These are phyloP conservation scores for Anthoscopus minutus DNA, from an alignment of 2,113 vertebrate species.

Conservation along the genomic window DNA sequence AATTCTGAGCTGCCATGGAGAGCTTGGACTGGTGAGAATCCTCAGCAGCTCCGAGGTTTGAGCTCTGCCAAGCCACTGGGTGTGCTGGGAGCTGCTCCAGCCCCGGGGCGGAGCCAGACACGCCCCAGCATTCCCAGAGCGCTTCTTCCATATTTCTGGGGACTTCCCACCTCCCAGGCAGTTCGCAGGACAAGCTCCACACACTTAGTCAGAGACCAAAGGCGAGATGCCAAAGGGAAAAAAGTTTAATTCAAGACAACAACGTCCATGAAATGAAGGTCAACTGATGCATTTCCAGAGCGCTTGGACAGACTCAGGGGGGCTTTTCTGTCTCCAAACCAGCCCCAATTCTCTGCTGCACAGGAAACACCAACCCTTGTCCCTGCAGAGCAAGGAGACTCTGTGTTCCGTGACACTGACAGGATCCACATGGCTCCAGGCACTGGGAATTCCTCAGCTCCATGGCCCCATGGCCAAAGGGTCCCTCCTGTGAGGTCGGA, in stretches of 20 bases:
- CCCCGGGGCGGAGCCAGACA: not conserved
- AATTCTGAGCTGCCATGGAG: not conserved
- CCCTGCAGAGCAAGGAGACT: not conserved
- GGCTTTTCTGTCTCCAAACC: not conserved
- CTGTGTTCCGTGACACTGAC: not conserved
- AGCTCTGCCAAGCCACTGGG: not conserved
- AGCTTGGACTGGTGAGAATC: not conserved
- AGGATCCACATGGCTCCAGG: not conserved
- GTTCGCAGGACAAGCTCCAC: not conserved
- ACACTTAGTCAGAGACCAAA: not conserved
- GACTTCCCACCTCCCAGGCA: not conserved
- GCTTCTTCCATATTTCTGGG: not conserved
- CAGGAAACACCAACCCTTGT: not conserved
- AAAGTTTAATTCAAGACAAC: conserved; percentile 51
- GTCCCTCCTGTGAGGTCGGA: accelerated
- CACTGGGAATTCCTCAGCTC: not conserved
- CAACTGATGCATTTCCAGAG: conserved; percentile 19
- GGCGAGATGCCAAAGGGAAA: not conserved
- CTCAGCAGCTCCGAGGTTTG: not conserved
- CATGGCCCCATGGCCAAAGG: not conserved
- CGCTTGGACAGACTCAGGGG: not conserved
- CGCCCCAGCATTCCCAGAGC: not conserved
- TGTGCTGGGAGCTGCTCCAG: not conserved
- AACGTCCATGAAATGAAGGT: conserved; percentile 9
- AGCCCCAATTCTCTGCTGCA: not conserved